Conservation (phyloP, 2,797 vertebrate species). For the Hoplostethus atlanticus region DNA sequence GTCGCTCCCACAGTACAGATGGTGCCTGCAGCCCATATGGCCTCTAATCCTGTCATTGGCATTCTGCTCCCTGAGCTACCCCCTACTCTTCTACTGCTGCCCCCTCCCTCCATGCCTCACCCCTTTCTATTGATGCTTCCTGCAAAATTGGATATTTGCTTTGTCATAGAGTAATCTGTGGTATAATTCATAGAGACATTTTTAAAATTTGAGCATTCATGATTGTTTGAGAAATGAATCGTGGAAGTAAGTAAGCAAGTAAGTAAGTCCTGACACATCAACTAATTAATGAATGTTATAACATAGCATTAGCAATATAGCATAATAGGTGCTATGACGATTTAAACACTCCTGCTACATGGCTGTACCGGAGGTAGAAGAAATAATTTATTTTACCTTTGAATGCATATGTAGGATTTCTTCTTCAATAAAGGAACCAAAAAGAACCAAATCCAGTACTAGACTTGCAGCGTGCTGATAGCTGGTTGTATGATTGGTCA, state of each 20-base stretch:
- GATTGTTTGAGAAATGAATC: constrained; percentile 2
- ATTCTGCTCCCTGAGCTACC: constrained; percentile 82
- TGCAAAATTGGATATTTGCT: constrained; percentile 67
- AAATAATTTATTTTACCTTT: neutral
- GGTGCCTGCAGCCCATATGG: constrained; percentile 90
- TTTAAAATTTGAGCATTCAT: neutral
- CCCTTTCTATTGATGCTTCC: constrained; percentile 67
- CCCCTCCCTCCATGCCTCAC: constrained; percentile 54
- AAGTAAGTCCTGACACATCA: neutral
- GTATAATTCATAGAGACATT: constrained; percentile 10
- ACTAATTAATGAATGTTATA: constrained; percentile 5
- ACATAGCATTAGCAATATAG: constrained; percentile 1
- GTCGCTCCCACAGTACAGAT: constrained; percentile 89
- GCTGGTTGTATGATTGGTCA: constrained; percentile 27
- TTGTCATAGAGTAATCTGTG: constrained; percentile 43
- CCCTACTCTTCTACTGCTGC: constrained; percentile 61
- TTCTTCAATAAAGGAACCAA: constrained; percentile 11
- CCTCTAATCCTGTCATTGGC: constrained; percentile 90
- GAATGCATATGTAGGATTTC: neutral
- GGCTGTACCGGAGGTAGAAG: neutral
- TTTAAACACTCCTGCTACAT: neutral
- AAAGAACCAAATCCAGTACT: neutral
- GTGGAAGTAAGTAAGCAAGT: neutral
- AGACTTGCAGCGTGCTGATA: neutral
- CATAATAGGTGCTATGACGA: neutral